Conservation (phyloP, 1,140 invertebrate genomes). For the Vollenhovia emeryi region DNA sequence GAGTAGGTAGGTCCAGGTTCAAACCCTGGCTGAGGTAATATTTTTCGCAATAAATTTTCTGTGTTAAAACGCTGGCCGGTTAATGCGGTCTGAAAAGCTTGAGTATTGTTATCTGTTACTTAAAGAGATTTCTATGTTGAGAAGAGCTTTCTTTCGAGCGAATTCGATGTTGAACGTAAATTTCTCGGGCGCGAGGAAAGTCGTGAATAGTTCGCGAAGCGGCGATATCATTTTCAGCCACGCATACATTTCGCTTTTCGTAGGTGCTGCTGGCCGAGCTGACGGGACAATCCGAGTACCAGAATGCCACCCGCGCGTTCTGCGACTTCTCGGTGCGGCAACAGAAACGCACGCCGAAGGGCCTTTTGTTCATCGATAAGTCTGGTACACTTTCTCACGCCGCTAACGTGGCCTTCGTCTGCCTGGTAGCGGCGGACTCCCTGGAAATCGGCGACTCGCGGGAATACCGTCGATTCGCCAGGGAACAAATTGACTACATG, state of each 20-base stretch:
- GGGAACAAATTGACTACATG: slow-evolving; percentile 88
- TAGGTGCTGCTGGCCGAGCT: slow-evolving; percentile 85
- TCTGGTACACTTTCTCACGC: slow-evolving; percentile 87
- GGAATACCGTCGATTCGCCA: slow-evolving; percentile 86
- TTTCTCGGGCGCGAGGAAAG: background rate
- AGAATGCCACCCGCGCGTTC: slow-evolving; percentile 84
- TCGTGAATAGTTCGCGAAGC: background rate
- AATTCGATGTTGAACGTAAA: background rate
- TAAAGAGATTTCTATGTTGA: no score
- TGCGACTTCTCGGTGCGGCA: slow-evolving; percentile 85
- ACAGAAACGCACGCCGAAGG: slow-evolving; percentile 86
- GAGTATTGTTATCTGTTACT: no score
- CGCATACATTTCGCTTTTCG: background rate
- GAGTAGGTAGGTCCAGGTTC: no score
- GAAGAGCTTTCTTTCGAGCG: background rate
- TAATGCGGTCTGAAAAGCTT: no score
- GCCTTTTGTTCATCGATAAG: slow-evolving; percentile 86
- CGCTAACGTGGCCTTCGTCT: slow-evolving; percentile 87
- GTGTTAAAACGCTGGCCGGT: no score
- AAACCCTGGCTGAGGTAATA: no score
- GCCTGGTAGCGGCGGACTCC: slow-evolving; percentile 84
- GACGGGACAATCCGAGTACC: slow-evolving; percentile 83
- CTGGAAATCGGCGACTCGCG: slow-evolving; percentile 76
- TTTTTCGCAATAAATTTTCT: no score
- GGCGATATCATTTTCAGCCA: background rate